Evolutionary conservation across 1,140 invertebrate genomes (phyloP).

Genomic region (Meloidogyne floridensis): DNA sequence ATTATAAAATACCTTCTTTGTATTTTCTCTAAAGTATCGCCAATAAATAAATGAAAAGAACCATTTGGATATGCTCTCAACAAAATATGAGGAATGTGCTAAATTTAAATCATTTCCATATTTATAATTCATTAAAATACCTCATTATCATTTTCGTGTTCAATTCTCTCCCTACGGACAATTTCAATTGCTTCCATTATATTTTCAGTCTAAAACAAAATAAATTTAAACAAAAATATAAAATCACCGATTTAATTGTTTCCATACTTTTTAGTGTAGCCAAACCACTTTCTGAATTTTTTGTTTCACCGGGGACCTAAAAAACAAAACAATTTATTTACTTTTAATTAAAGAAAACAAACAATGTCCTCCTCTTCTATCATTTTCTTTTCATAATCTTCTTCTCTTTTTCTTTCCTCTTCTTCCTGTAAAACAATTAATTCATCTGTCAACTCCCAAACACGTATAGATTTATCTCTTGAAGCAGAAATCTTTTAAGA

Average conservation of each 20-base stretch:
- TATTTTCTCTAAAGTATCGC: conserved; percentile 40
- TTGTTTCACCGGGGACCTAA: conserved; percentile 55
- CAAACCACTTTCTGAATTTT: conserved; percentile 67
- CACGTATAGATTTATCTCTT: conserved; percentile 82
- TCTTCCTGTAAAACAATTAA: conserved; percentile 87
- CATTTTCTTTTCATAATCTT: conserved; percentile 59
- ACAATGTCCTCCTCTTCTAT: conserved; percentile 73
- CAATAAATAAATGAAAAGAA: conserved; percentile 57
- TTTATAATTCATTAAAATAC: conserved; percentile 17
- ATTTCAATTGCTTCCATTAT: conserved; percentile 65
- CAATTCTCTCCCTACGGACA: conserved; percentile 42
- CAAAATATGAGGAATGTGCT: conserved; percentile 20
- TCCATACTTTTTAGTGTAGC: conserved; percentile 41
- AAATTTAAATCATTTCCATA: conserved; percentile 71
- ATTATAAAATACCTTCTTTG: conserved; percentile 19
- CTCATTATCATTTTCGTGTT: conserved; percentile 42
- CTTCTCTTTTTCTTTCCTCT: conserved; percentile 72
- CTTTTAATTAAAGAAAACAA: conserved; percentile 13
- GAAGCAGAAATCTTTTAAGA: conserved; percentile 77
- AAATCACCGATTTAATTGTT: conserved; percentile 73
- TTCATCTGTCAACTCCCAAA: conserved; percentile 85
- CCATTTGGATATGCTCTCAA: conserved; percentile 13
- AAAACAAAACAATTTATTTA: not conserved
- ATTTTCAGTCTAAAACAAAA: conserved; percentile 48
- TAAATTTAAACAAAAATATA: not conserved